These are phyloP conservation scores for Caenorhabditis sinica DNA, from an alignment of 2,888 invertebrate genomes.

Conservation along the genomic window DNA sequence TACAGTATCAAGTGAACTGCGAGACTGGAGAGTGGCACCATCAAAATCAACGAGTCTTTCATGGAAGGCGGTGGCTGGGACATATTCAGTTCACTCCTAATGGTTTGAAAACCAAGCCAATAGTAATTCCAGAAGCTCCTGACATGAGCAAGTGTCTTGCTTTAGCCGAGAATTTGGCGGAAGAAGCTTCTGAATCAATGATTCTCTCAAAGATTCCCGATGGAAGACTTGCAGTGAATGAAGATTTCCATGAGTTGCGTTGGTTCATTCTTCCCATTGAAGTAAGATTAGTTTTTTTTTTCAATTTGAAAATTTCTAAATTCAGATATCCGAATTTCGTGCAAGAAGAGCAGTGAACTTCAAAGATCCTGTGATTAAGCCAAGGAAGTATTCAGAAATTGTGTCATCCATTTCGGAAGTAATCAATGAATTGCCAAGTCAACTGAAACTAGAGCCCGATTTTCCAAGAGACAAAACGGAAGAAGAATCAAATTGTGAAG, in stretches of 20 bases:
- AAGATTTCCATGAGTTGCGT: constrained; percentile 88
- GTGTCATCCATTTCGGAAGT: neutral
- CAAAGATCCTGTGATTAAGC: constrained; percentile 6
- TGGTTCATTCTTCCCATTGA: constrained; percentile 95
- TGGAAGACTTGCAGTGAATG: constrained; percentile 89
- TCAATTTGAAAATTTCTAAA: neutral
- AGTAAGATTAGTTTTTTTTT: constrained; percentile 60
- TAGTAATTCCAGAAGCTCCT: neutral
- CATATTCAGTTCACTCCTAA: constrained; percentile 51
- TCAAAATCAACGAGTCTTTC: constrained; percentile 89
- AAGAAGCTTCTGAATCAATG: constrained; percentile 17
- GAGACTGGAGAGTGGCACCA: constrained; percentile 94
- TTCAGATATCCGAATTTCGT: constrained; percentile 49
- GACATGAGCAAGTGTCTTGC: constrained; percentile 17
- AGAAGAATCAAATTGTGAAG: constrained; percentile 9
- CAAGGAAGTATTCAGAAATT: constrained; percentile 16
- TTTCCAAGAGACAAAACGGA: neutral
- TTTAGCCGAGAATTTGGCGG: constrained; percentile 36
- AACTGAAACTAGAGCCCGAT: neutral
- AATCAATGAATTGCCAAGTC: neutral
- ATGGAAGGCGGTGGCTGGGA: constrained; percentile 89
- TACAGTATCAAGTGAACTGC: constrained; percentile 91
- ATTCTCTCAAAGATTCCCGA: constrained; percentile 86
- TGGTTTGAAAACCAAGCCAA: constrained; percentile 35
- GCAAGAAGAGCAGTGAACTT: constrained; percentile 6